A percentile compares a stretch with the other conserved stretches of the same genome.
These are phyloP conservation scores for Nephrocerus scutellatus DNA, from an alignment of 2,888 invertebrate species.

Conservation along the genomic window DNA sequence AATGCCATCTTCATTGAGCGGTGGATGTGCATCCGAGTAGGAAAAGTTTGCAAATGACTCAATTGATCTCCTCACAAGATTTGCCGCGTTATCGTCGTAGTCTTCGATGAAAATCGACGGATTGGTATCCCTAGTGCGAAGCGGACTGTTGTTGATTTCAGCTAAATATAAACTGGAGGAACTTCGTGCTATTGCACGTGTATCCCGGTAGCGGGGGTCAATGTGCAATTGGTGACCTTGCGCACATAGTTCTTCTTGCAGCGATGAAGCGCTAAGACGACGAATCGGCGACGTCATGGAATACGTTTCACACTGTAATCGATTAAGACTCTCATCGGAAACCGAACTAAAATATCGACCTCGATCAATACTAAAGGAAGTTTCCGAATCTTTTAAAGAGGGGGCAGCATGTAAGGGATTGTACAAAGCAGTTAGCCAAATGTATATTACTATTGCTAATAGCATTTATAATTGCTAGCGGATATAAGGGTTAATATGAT, in stretches of 20 bases:
- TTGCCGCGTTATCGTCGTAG: slow-evolving; percentile 30
- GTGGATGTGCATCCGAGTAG: slow-evolving; percentile 42
- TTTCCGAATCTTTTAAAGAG: slow-evolving; percentile 15
- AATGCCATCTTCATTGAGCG: slow-evolving; percentile 44
- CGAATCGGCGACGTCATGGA: slow-evolving; percentile 35
- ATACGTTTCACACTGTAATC: slow-evolving; percentile 34
- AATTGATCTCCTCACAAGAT: slow-evolving; percentile 32
- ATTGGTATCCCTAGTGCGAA: slow-evolving; percentile 18
- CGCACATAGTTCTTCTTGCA: slow-evolving; percentile 43
- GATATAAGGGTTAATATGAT: neutral
- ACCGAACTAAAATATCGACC: slow-evolving; percentile 36
- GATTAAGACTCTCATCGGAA: slow-evolving; percentile 45
- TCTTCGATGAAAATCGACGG: slow-evolving; percentile 47
- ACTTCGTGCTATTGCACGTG: slow-evolving; percentile 42
- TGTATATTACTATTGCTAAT: slow-evolving; percentile 16
- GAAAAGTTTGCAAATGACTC: slow-evolving; percentile 38
- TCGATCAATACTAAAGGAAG: slow-evolving; percentile 1
- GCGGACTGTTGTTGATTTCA: slow-evolving; percentile 24
- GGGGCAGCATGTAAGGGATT: slow-evolving; percentile 35
- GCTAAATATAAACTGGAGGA: slow-evolving; percentile 38
- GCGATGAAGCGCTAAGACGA: slow-evolving; percentile 40
- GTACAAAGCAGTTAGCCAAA: slow-evolving; percentile 30
- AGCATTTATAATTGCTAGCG: neutral
- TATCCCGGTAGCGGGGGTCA: slow-evolving; percentile 46
- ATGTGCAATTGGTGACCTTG: slow-evolving; percentile 43